A percentile compares a stretch with the other conserved stretches of the same genome.
These are phyloP conservation scores for Cabera pusaria DNA, from an alignment of 2,888 invertebrate genomes.

Conservation along the genomic window DNA sequence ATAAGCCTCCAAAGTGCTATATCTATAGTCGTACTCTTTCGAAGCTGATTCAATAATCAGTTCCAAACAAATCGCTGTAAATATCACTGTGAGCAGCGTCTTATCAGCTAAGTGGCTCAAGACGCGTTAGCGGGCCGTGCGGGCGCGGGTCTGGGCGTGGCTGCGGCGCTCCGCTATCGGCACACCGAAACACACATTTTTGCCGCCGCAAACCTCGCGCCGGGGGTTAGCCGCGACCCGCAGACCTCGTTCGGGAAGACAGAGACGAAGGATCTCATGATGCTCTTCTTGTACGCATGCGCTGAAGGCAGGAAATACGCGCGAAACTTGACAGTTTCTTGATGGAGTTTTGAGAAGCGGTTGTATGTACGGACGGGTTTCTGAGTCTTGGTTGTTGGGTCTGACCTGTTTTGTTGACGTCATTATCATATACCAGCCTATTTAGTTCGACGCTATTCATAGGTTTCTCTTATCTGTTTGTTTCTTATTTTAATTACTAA, in stretches of 20 bases:
- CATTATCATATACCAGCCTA: too few relatives aligned
- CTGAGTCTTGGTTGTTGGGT: too few relatives aligned
- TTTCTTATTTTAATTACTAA: too few relatives aligned
- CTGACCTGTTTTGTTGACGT: too few relatives aligned
- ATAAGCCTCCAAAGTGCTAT: too few relatives aligned
- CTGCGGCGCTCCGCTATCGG: slow-evolving; percentile 80
- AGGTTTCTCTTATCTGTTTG: too few relatives aligned
- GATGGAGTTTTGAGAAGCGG: slow-evolving; percentile 40
- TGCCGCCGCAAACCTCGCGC: slow-evolving; percentile 84
- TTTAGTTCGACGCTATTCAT: too few relatives aligned
- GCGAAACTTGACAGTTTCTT: slow-evolving; percentile 69
- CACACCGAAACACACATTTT: slow-evolving; percentile 84
- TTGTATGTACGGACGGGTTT: slow-evolving; percentile 19
- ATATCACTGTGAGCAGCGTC: slow-evolving; percentile 69
- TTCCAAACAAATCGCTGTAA: slow-evolving; percentile 6
- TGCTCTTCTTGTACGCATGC: slow-evolving; percentile 64
- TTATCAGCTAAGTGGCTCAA: slow-evolving; percentile 82
- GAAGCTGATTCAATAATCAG: too few relatives aligned
- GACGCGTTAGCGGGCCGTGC: slow-evolving; percentile 76
- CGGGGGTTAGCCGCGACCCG: slow-evolving; percentile 83
- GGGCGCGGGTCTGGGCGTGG: slow-evolving; percentile 50
- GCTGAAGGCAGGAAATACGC: slow-evolving; percentile 47
- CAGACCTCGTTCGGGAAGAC: slow-evolving; percentile 75
- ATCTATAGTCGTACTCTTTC: too few relatives aligned
- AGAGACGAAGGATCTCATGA: slow-evolving; percentile 46